Percentiles rank a stretch among this genome's conserved stretches.
phyloP scores from a whole-genome alignment of 2,797 vertebrate genomes.

The Eulemur mongoz region DNA sequence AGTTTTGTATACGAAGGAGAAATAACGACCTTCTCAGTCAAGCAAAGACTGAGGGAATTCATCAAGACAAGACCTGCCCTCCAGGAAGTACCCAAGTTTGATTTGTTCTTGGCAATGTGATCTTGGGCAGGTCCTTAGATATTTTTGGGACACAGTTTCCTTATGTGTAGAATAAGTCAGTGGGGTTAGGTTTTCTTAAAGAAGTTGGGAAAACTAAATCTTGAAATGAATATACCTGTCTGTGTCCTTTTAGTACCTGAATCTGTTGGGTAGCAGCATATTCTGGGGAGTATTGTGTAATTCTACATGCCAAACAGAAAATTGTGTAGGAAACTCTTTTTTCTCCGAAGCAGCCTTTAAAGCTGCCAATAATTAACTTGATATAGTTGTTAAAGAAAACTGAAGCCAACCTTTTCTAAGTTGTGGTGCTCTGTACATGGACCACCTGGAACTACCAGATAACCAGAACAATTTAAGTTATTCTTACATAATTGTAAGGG shows the following conservation, averaged over 20 bases:
- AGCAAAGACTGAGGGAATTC: too few species aligned
- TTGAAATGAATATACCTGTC: neutral
- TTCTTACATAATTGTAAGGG: neutral
- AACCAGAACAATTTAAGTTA: slow-evolving; percentile 17
- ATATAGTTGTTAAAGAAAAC: neutral
- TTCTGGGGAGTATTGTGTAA: neutral
- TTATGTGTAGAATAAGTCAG: neutral
- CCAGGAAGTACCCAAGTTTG: neutral
- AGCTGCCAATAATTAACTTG: slow-evolving; percentile 38
- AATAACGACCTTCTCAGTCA: too few species aligned
- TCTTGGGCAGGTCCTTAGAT: neutral
- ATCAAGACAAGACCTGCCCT: too few species aligned
- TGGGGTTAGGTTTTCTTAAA: neutral
- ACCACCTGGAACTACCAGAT: slow-evolving; percentile 20
- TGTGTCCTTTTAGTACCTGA: neutral
- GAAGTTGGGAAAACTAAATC: neutral
- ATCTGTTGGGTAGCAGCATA: neutral
- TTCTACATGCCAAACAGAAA: neutral
- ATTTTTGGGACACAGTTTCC: neutral
- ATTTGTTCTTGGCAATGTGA: neutral
- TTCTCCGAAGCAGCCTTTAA: neutral
- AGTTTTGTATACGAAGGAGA: too few species aligned
- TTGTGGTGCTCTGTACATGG: neutral
- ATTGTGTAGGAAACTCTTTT: neutral
- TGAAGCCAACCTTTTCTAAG: slow-evolving; percentile 34